Conservation (phyloP, 2,113 vertebrate genomes). For the Capricornis sumatraensis region DNA sequence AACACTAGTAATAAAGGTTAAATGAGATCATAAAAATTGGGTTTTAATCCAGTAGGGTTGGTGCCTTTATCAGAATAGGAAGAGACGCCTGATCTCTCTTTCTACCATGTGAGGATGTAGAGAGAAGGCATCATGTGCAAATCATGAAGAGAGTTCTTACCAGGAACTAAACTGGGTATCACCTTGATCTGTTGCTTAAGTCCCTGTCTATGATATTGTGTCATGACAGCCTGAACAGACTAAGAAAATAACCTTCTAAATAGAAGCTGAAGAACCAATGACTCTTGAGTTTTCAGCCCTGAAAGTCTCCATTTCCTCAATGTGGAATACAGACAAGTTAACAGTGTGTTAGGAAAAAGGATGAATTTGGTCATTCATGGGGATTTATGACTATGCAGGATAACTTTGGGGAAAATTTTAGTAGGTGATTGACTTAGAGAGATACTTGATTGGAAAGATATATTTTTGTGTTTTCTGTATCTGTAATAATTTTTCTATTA, state of each 20-base stretch:
- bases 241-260: not conserved
- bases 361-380: no score
- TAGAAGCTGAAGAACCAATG: not conserved
- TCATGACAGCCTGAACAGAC: not conserved
- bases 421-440: not conserved
- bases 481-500: not conserved
- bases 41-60: rapidly evolving
- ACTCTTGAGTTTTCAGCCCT: not conserved
- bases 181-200: not conserved
- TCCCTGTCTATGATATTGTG: not conserved
- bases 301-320: not conserved
- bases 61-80: not conserved
- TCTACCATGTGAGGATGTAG: not conserved
- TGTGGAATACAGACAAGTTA: not conserved
- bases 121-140: not conserved
- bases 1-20: not conserved
- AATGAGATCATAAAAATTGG: not conserved
- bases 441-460: not conserved
- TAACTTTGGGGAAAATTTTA: not conserved
- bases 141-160: not conserved
- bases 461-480: not conserved
- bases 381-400: not conserved
- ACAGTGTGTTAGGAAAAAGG: not conserved
- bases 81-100: rapidly evolving
- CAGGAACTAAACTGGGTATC: not conserved